Conservation (phyloP, 2,113 vertebrate genomes). For the Cyprinus carpio region DNA sequence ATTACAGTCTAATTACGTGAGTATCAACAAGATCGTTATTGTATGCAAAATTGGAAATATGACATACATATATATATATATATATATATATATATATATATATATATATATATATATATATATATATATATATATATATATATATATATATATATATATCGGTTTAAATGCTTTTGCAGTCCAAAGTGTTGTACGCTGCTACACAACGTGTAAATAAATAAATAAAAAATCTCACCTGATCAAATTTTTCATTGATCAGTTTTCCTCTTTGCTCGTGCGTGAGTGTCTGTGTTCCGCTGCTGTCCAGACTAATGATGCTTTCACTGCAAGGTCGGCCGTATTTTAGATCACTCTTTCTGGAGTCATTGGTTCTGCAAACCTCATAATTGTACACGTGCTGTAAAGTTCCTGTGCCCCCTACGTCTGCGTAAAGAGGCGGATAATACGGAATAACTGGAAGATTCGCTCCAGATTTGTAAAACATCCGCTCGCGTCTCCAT, state of each 20-base stretch:
- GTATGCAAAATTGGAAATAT: too few species aligned
- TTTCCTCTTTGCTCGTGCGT: slow-evolving; percentile 18
- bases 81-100: too few species aligned
- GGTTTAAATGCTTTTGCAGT: neutral
- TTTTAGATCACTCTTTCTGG: slow-evolving; percentile 58
- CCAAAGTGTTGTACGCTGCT: neutral
- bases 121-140: too few species aligned
- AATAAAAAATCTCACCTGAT: slow-evolving; percentile 36
- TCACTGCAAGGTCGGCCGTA: slow-evolving; percentile 47
- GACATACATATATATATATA: too few species aligned
- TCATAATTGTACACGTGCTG: slow-evolving; percentile 60
- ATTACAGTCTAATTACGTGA: too few species aligned
- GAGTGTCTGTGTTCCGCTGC: slow-evolving; percentile 48
- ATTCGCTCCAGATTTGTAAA: slow-evolving; percentile 55
- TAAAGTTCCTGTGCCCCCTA: slow-evolving; percentile 58
- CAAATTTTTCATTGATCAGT: neutral
- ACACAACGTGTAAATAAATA: neutral
- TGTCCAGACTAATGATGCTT: slow-evolving; percentile 54
- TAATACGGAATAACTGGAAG: slow-evolving; percentile 61
- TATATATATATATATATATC: too few species aligned
- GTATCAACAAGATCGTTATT: too few species aligned
- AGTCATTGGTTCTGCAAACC: slow-evolving; percentile 55
- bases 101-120: too few species aligned
- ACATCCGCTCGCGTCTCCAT: slow-evolving; percentile 56
- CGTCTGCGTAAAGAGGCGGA: slow-evolving; percentile 59